Evolutionary conservation across 2,113 vertebrate species (phyloP).

Genomic region (Megaceryle maxima): DNA sequence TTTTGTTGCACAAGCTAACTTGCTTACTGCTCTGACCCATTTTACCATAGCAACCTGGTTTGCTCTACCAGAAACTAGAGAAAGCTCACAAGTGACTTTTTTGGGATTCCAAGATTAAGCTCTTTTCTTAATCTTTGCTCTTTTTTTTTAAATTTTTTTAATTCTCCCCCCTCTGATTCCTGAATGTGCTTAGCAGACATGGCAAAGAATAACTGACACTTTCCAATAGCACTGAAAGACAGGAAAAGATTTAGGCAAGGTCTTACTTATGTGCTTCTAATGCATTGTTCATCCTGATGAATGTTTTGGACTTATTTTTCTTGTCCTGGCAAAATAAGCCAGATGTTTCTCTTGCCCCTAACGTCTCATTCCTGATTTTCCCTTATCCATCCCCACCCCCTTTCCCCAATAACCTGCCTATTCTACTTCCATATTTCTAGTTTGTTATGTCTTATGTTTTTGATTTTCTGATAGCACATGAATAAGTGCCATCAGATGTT

Average conservation of each 20-base stretch:
- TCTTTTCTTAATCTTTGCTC: conserved; percentile 8
- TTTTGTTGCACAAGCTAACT: conserved; percentile 77
- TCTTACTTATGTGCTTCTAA: conserved; percentile 3
- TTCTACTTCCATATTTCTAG: background rate
- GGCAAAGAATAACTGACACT: conserved; percentile 21
- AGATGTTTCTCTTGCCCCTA: conserved; percentile 10
- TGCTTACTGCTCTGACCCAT: conserved; percentile 83
- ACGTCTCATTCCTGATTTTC: background rate
- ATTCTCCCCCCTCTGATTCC: background rate
- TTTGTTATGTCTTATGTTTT: background rate
- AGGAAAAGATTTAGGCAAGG: conserved; percentile 33
- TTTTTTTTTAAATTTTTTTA: conserved; percentile 27
- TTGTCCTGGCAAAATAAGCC: background rate
- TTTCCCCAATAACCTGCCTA: background rate
- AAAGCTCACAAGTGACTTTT: conserved; percentile 55
- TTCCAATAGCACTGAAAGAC: conserved; percentile 29
- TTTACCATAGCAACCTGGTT: conserved; percentile 86
- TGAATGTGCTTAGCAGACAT: conserved; percentile 31
- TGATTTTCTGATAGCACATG: background rate
- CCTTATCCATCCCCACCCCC: background rate
- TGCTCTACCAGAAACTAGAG: conserved; percentile 56
- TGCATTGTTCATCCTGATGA: background rate
- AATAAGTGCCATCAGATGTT: background rate
- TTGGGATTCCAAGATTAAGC: conserved; percentile 73
- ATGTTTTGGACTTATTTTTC: background rate